Evolutionary conservation across 2,888 invertebrate genomes (phyloP).

Genomic region (Drosophila melanosoma): DNA sequence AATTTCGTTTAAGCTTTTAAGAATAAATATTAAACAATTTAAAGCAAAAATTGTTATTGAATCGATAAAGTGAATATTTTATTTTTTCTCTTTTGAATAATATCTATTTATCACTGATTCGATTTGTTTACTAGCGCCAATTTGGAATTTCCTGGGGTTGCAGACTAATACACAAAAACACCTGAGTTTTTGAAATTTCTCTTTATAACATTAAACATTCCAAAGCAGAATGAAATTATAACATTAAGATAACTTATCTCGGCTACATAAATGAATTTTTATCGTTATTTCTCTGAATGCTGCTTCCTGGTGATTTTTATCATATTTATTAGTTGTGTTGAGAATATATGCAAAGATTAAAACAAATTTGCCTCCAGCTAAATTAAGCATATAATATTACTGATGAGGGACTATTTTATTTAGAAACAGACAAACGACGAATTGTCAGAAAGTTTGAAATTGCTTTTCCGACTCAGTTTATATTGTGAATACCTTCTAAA

Average conservation of each 20-base stretch:
- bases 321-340: not conserved
- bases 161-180: not conserved
- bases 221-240: not conserved
- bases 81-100: not conserved
- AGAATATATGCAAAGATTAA: not conserved
- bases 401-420: no score
- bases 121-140: not conserved
- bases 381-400: not conserved
- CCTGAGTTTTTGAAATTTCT: not conserved
- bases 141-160: not conserved
- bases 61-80: not conserved
- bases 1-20: not conserved
- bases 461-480: not conserved
- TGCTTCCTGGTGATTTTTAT: not conserved
- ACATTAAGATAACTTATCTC: not conserved
- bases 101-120: not conserved
- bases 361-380: not conserved
- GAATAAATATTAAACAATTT: not conserved
- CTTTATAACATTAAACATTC: not conserved
- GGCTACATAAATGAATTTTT: not conserved
- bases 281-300: not conserved
- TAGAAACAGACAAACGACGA: no score
- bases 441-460: no score
- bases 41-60: not conserved
- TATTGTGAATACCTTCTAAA: fast-evolving